phyloP scores from a whole-genome alignment of 2,797 vertebrate species.

The Lates japonicus region DNA sequence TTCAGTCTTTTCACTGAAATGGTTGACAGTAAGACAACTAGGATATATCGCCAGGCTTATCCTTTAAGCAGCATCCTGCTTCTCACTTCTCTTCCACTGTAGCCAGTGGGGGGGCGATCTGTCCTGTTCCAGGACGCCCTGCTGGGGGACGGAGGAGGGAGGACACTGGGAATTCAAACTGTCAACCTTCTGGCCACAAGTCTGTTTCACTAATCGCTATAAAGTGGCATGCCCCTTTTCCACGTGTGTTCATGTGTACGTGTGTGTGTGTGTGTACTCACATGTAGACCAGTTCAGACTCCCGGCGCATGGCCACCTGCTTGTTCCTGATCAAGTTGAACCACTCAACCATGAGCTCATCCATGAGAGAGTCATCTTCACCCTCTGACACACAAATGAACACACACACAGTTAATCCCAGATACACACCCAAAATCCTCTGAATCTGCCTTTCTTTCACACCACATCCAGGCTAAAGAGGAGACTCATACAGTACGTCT shows the following conservation, averaged over 20 bases:
- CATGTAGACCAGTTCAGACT: conserved; percentile 97
- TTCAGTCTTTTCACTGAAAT: background rate
- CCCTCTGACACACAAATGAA: conserved; percentile 84
- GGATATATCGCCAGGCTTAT: background rate
- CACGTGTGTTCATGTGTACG: background rate
- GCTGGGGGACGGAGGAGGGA: conserved; percentile 59
- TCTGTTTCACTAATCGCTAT: conserved; percentile 73
- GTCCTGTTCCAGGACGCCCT: conserved; percentile 60
- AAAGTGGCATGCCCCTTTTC: conserved; percentile 55
- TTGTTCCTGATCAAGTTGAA: conserved; percentile 96
- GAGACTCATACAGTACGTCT: background rate
- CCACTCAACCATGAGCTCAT: conserved; percentile 95
- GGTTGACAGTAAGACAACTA: background rate
- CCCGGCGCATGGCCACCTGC: conserved; percentile 92
- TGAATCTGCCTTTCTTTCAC: background rate
- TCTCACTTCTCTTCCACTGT: conserved; percentile 36
- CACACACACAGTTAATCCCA: conserved; percentile 46
- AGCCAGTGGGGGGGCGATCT: conserved; percentile 13
- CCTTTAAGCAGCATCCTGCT: conserved; percentile 32
- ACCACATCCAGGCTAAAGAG: background rate
- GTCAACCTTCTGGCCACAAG: conserved; percentile 81
- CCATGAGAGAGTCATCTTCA: conserved; percentile 87
- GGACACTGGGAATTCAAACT: conserved; percentile 78
- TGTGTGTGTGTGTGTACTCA: conserved; percentile 77
- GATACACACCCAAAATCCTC: conserved; percentile 3